phyloP scores from a whole-genome alignment of 2,888 invertebrate species.

The Oeneis ivallda region DNA sequence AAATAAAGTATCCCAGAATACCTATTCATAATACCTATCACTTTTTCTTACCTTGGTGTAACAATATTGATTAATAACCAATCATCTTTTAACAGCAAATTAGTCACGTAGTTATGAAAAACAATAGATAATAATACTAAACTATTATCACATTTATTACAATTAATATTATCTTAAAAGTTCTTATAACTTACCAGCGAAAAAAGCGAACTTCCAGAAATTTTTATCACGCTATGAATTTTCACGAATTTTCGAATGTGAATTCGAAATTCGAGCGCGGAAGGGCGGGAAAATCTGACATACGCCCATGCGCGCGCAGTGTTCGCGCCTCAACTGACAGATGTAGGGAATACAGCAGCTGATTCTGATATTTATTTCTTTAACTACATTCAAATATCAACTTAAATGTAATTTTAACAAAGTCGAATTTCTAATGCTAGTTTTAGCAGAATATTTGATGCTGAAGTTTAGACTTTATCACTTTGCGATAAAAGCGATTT shows the following conservation, averaged over 20 bases:
- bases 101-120: constrained; percentile 2
- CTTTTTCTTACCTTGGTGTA: neutral
- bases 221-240: constrained; percentile 6
- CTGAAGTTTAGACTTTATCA: constrained; percentile 28
- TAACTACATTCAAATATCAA: constrained; percentile 41
- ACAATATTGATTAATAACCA: neutral
- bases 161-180: neutral
- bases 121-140: neutral
- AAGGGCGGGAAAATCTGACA: constrained; percentile 45
- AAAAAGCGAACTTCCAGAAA: constrained; percentile 19
- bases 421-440: constrained; percentile 21
- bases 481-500: constrained; percentile 6
- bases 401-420: constrained; percentile 36
- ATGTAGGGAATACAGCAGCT: constrained; percentile 56
- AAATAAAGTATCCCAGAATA: no score
- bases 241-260: constrained; percentile 34
- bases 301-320: constrained; percentile 53
- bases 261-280: constrained; percentile 26
- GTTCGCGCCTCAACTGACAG: constrained; percentile 68
- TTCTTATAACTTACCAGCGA: constrained; percentile 26
- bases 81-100: neutral
- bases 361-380: constrained; percentile 50
- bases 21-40: neutral
- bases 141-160: neutral
- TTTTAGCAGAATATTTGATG: neutral